phyloP scores from a whole-genome alignment of 2,113 vertebrate genomes.

The Poeciliopsis prolifica region DNA sequence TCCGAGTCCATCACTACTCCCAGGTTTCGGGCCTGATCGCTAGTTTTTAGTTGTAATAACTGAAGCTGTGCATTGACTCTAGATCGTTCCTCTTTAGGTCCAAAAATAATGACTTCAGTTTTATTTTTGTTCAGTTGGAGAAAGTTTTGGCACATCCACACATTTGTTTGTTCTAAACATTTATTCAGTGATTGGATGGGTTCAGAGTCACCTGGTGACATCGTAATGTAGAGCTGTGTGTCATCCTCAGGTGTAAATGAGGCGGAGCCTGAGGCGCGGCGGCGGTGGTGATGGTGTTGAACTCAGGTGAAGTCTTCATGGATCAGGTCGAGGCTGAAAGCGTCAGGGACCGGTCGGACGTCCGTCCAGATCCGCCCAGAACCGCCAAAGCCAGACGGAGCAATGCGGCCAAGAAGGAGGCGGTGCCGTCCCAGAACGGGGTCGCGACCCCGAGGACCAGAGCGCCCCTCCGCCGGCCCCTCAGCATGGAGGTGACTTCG shows the following conservation, averaged over 20 bases:
- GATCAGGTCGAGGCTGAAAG: slow-evolving; percentile 73
- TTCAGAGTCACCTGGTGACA: no score
- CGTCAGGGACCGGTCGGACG: slow-evolving; percentile 40
- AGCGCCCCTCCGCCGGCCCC: slow-evolving; percentile 49
- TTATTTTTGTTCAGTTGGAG: no score
- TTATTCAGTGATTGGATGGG: no score
- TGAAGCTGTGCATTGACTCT: no score
- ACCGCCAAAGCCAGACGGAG: slow-evolving; percentile 28
- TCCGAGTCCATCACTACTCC: no score
- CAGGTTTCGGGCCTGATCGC: no score
- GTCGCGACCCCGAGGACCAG: slow-evolving; percentile 49
- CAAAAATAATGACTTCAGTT: no score
- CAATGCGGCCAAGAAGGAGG: slow-evolving; percentile 56
- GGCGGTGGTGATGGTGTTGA: slow-evolving; percentile 86
- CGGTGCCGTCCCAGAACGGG: slow-evolving; percentile 64
- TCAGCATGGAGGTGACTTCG: slow-evolving; percentile 66
- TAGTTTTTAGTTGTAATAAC: no score
- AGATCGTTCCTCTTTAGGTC: no score
- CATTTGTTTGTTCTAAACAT: no score
- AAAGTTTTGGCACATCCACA: no score
- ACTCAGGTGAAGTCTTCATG: slow-evolving; percentile 81
- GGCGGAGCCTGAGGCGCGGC: slow-evolving; percentile 26
- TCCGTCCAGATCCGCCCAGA: slow-evolving; percentile 43
- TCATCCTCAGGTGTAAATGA: slow-evolving; percentile 39
- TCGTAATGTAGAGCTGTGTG: no score